Conservation (phyloP, 1,140 invertebrate species). For the Stegodyphus dumicola region DNA sequence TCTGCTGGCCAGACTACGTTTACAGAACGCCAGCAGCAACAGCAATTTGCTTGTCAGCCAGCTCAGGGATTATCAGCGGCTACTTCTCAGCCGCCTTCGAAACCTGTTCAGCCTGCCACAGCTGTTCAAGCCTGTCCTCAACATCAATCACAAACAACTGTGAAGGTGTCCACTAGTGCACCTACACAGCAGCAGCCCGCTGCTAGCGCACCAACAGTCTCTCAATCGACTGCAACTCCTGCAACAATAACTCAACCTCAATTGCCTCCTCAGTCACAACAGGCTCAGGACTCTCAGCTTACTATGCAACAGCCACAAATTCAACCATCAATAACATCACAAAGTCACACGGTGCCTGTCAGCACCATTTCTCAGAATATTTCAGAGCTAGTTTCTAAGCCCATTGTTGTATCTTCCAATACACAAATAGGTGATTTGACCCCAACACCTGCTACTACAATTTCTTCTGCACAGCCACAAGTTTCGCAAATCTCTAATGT, state of each 20-base stretch:
- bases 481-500: neutral
- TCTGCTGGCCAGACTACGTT: neutral
- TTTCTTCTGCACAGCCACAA: conserved; percentile 3
- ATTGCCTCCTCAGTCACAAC: conserved; percentile 15
- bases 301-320: conserved; percentile 28
- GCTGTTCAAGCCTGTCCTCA: neutral
- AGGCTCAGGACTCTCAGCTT: conserved; percentile 42
- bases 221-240: neutral
- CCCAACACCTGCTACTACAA: neutral
- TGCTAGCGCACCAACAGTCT: neutral
- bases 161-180: neutral
- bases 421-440: conserved; percentile 18
- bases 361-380: neutral
- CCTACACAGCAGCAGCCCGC: neutral
- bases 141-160: conserved; percentile 12
- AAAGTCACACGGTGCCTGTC: conserved; percentile 3
- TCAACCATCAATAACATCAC: neutral
- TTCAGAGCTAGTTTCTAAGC: neutral
- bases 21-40: neutral
- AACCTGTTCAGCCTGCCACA: neutral
- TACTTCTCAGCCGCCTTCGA: neutral
- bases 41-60: conserved; percentile 9
- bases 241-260: neutral
- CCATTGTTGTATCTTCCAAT: conserved; percentile 31
- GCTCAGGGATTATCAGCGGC: neutral